Evolutionary conservation across 2,888 invertebrate species (phyloP).

Genomic region (Limenitis camilla): DNA sequence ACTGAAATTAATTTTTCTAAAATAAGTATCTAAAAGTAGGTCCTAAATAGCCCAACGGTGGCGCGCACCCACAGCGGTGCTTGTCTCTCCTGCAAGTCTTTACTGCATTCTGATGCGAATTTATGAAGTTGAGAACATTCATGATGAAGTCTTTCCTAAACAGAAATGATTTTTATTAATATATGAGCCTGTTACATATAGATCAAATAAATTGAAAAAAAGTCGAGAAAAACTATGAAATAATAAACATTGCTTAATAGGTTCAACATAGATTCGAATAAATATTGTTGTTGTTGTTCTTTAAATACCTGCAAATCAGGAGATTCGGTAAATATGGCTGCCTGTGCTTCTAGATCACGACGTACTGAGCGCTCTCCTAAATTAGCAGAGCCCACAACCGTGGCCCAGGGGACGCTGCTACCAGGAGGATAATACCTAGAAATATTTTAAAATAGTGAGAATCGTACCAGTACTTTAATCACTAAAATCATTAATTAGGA

Average conservation of each 20-base stretch:
- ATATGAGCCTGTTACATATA: background rate
- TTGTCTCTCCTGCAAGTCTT: constrained; percentile 78
- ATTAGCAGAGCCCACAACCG: constrained; percentile 95
- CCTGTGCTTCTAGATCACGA: constrained; percentile 94
- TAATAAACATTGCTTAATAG: too few species aligned
- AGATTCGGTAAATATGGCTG: constrained; percentile 86
- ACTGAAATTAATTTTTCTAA: background rate
- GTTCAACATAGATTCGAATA: background rate
- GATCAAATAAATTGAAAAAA: background rate
- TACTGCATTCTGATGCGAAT: constrained; percentile 76
- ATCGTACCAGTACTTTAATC: too few species aligned
- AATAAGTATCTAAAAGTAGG: constrained; percentile 75
- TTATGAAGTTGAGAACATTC: constrained; percentile 85
- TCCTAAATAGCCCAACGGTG: constrained; percentile 83
- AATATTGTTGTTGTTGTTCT: background rate
- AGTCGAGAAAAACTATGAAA: too few species aligned
- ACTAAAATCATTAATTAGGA: too few species aligned
- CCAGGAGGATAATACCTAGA: constrained; percentile 83
- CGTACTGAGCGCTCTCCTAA: constrained; percentile 93
- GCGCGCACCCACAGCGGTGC: constrained; percentile 86
- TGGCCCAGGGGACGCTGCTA: constrained; percentile 82
- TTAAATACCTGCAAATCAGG: constrained; percentile 51
- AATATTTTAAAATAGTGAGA: too few species aligned
- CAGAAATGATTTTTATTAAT: constrained; percentile 6
- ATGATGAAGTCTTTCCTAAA: constrained; percentile 75